Percentiles rank a stretch among this genome's conserved stretches.
These are phyloP conservation scores for Brachionus manjavacas DNA, from an alignment of 1,140 invertebrate genomes.

Conservation along the genomic window DNA sequence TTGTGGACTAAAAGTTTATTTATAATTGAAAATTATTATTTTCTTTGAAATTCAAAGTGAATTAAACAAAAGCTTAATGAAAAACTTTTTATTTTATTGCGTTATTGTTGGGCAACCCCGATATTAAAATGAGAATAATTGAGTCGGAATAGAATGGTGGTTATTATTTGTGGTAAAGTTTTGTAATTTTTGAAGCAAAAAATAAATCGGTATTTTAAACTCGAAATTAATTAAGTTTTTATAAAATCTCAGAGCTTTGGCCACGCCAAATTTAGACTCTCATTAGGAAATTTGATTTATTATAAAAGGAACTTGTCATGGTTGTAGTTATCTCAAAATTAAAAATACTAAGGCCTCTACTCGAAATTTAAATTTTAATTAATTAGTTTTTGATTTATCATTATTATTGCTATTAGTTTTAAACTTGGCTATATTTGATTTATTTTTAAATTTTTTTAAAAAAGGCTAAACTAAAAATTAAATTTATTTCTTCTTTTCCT, in stretches of 20 bases:
- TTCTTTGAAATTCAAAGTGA: background rate
- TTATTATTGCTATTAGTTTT: slow-evolving; percentile 35
- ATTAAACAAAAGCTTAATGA: background rate
- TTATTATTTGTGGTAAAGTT: background rate
- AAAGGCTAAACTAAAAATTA: background rate
- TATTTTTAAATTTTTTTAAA: background rate
- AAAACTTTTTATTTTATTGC: background rate
- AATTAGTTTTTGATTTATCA: slow-evolving; percentile 39
- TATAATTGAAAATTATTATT: background rate
- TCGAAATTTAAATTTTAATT: slow-evolving; percentile 1
- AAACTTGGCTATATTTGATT: slow-evolving; percentile 17
- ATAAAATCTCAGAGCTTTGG: slow-evolving; percentile 25
- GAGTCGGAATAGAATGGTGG: background rate
- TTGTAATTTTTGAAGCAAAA: background rate
- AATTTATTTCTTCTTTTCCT: slow-evolving; percentile 22
- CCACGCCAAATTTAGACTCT: background rate
- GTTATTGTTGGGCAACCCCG: background rate
- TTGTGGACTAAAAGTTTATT: background rate
- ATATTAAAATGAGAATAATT: background rate
- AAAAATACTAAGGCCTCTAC: slow-evolving; percentile 21
- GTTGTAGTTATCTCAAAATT: slow-evolving; percentile 29
- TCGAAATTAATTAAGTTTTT: slow-evolving; percentile 1
- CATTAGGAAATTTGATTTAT: slow-evolving; percentile 6
- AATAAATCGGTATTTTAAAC: background rate
- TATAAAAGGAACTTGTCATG: slow-evolving; percentile 31